These are phyloP conservation scores for Corythornis leucogaster DNA, from an alignment of 2,797 vertebrate species.

Conservation along the genomic window DNA sequence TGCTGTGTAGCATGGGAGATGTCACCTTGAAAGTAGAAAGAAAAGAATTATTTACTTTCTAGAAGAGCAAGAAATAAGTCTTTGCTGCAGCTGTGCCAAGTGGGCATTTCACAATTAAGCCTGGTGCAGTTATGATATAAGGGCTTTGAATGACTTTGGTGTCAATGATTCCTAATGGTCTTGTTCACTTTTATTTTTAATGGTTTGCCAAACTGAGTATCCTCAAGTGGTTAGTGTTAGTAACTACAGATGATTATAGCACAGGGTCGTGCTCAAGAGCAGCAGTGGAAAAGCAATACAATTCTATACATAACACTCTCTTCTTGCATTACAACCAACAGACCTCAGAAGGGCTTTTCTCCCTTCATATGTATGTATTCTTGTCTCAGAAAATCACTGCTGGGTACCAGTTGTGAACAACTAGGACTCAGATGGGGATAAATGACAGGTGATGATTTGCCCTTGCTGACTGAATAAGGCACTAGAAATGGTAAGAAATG, in stretches of 20 bases:
- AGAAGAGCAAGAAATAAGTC: not conserved
- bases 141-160: not conserved
- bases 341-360: not conserved
- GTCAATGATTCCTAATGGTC: not conserved
- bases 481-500: not conserved
- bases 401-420: not conserved
- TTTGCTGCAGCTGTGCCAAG: not conserved
- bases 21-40: conserved; percentile 64
- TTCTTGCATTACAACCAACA: not conserved
- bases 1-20: conserved; percentile 22
- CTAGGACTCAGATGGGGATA: not conserved
- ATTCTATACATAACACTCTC: not conserved
- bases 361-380: not conserved
- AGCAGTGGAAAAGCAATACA: not conserved
- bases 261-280: not conserved
- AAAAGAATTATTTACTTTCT: conserved; percentile 38
- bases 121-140: not conserved
- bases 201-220: not conserved
- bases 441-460: not conserved
- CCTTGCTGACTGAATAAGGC: not conserved
- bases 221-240: not conserved
- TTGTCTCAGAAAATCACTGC: not conserved
- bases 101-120: conserved; percentile 14
- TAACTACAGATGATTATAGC: not conserved
- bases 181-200: conserved; percentile 24